Base-by-base conservation (phyloP, 2,113 vertebrate genomes). In the Corvus hawaiiensis region DNA sequence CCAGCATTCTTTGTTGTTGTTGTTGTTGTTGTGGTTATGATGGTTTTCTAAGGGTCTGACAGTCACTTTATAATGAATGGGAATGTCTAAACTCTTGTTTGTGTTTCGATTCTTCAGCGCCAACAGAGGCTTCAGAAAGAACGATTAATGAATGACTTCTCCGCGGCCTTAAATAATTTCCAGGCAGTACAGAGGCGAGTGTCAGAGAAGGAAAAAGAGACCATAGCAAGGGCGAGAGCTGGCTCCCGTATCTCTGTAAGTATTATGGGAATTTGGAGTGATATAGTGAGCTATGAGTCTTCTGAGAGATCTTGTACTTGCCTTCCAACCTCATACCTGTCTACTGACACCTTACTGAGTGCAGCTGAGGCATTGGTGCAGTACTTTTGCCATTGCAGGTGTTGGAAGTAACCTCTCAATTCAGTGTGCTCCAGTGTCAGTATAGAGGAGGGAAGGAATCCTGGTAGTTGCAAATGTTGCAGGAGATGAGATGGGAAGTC, bases 101-200 rank as follows among this genome's bases (percentile, higher is more conserved):
- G 72, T 96, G 21, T 87, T 96, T 95, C 6, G 30, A 76, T 94
- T 95, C 77, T 84, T 72, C 67, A 99, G 99, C 99, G 99, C 94
- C 99, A 99, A 26, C 99, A 99, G 94, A 99, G 98, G 95, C 98
- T 99, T 87, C 99, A 99, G 98, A 99, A 98, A 78, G 99, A 99
- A 11, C 98, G 99, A 48, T 98, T 99, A 93, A 99, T 99, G 99
- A 99, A 98, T 72, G 99, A 99, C 83, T 99, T 99, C 97, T 99
- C 99, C 2, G 97, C 98, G 0, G 99, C 99, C 76, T 98, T 99
- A 79, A 99, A 99, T 95, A 99, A 98, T 91, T 99, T 99, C 96
- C 99, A 99, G 96, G 98, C 97, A 7, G 91, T 99, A 18, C 99
- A 99, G 97, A 98, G 99, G 44, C 96, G 94, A 61, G 99, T 99